Base-by-base conservation (phyloP, 2,113 vertebrate genomes). In the Albula goreensis region DNA sequence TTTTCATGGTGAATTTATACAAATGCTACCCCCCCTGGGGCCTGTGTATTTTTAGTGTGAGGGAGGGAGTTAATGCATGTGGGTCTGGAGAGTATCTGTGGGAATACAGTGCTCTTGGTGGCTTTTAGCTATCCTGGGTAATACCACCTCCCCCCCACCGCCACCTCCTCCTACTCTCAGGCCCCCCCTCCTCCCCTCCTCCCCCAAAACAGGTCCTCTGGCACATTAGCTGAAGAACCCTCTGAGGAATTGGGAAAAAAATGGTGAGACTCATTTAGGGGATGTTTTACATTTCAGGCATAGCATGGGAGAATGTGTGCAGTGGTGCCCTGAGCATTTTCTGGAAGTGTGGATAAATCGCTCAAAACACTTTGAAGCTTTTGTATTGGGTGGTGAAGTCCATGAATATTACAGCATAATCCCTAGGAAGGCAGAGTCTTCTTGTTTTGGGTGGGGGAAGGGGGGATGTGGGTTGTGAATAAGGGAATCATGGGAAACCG, bases 371-470 rank as follows among this genome's bases (percentile, higher is more conserved):
- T 82, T 56, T 82, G 22, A 83, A 66, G 25, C 17, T 83, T 49
- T 79, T 49, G 78, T 50, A 11, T 79, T 49, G 10, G 78, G 31
- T 50, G 31, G 12, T 0, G 78, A 79, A 50, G 41, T 79, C 48
- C 78, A 17, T 80, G 84, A 85, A 85, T 50, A 60, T 66, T 80
- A 51, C 53, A 9, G 78, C 79, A 41, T 31, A 60, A 80, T 80
- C 84, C 48, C 17, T 4, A 48, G 6, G 22, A 15, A 5, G 60
- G 60, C 57, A 60, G 57, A 3, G 57, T 3, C 11, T 60, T 60
- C 17, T 60, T 13, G 3, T 8, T 11, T 11, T 11, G 11, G 11
- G 57, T 12, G 17, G 57, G 51, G n/a, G 25, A 19, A 41, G 8
- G 8, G 25, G 77, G 77, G 60, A 13, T 60, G 56, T 22, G 9